phyloP scores from a whole-genome alignment of 2,888 invertebrate genomes.

The Ectropis crepuscularia region DNA sequence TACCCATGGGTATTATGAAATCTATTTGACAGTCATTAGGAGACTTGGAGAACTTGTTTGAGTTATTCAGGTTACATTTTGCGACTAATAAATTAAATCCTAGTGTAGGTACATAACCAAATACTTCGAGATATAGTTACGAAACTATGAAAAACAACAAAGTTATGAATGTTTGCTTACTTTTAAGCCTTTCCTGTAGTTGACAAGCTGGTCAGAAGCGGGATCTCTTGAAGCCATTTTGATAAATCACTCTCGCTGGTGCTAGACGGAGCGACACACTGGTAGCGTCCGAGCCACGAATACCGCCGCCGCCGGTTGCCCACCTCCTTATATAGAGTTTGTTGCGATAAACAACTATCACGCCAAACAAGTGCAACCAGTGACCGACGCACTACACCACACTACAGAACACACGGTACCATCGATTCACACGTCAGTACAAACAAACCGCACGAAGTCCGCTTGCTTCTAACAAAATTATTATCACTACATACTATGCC shows the following conservation, averaged over 20 bases:
- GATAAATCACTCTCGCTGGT: constrained; percentile 31
- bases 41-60: constrained; percentile 4
- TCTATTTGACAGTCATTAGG: constrained; percentile 6
- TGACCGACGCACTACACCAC: constrained; percentile 16
- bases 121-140: neutral
- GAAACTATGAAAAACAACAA: neutral
- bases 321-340: constrained; percentile 68
- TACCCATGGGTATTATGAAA: neutral
- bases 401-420: neutral
- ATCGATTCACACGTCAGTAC: constrained; percentile 8
- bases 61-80: constrained; percentile 5
- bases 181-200: constrained; percentile 85
- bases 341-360: constrained; percentile 69
- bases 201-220: constrained; percentile 86
- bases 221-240: constrained; percentile 83
- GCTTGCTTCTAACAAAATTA: constrained; percentile 7
- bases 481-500: neutral
- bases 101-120: constrained; percentile 2
- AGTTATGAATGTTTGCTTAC: constrained; percentile 65
- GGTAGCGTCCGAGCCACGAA: constrained; percentile 65
- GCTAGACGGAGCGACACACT: constrained; percentile 63
- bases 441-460: constrained; percentile 7
- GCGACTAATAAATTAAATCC: neutral
- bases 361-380: constrained; percentile 57
- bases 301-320: constrained; percentile 49